A percentile compares a stretch with the other conserved stretches of the same genome.
Conservation (phyloP, 2,888 invertebrate species). For the Limnephilus auricula region DNA sequence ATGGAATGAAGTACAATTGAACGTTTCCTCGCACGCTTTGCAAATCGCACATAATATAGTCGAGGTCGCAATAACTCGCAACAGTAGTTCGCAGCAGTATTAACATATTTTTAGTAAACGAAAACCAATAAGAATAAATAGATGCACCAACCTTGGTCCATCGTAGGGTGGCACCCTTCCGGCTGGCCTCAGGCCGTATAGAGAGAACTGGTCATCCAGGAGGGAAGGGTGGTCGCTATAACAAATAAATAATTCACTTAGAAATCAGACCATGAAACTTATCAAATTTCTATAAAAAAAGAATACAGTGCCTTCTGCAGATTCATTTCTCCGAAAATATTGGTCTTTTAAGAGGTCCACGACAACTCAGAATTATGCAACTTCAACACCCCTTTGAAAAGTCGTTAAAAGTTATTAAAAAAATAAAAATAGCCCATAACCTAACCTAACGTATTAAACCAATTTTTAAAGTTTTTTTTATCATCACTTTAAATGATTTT, state of each 20-base stretch:
- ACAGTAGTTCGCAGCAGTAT: not conserved
- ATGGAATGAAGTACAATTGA: not conserved
- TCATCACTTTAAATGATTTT: too few relatives aligned
- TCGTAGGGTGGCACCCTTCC: slow-evolving; percentile 70
- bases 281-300: slow-evolving; percentile 3
- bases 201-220: slow-evolving; percentile 83
- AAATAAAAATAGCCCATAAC: too few relatives aligned
- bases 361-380: too few relatives aligned
- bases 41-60: not conserved
- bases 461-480: too few relatives aligned
- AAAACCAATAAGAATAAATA: not conserved
- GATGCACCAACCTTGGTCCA: slow-evolving; percentile 58
- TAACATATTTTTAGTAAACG: not conserved
- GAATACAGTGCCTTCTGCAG: not conserved
- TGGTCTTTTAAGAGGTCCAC: not conserved
- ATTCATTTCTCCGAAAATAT: not conserved
- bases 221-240: slow-evolving; percentile 81
- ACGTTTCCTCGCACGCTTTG: not conserved
- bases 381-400: too few relatives aligned
- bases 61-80: not conserved
- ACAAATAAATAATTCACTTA: slow-evolving; percentile 60
- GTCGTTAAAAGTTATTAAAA: too few relatives aligned
- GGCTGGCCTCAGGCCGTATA: slow-evolving; percentile 78
- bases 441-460: too few relatives aligned
- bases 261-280: slow-evolving; percentile 3